Evolutionary conservation across 2,888 invertebrate species (phyloP).

Genomic region (Pterostichus madidus): DNA sequence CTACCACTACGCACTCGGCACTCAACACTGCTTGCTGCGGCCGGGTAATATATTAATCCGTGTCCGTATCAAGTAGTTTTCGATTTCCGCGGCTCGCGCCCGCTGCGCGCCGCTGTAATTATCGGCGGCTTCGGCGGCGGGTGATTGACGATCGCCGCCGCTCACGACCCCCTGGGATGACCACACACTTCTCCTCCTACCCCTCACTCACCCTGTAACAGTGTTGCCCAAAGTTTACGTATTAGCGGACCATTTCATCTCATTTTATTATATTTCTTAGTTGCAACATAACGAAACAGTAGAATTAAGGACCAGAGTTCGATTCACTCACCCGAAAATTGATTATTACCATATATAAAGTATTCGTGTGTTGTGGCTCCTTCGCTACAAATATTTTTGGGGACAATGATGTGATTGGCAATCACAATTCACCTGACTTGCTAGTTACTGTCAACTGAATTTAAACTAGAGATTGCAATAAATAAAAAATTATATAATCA

Average conservation of each 20-base stretch:
- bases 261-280: background rate
- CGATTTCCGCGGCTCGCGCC: slow-evolving; percentile 72
- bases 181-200: slow-evolving; percentile 5
- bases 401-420: too few relatives aligned
- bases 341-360: too few relatives aligned
- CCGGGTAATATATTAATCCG: slow-evolving; percentile 59
- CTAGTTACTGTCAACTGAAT: too few relatives aligned
- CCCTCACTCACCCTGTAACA: background rate
- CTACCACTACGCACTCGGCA: background rate
- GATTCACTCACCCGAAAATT: too few relatives aligned
- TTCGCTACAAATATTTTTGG: too few relatives aligned
- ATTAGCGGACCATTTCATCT: slow-evolving; percentile 50
- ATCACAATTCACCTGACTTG: too few relatives aligned
- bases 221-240: background rate
- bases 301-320: too few relatives aligned
- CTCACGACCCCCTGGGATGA: slow-evolving; percentile 26
- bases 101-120: slow-evolving; percentile 71
- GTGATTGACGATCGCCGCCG: slow-evolving; percentile 74
- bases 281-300: too few relatives aligned
- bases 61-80: slow-evolving; percentile 72
- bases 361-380: too few relatives aligned
- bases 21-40: background rate
- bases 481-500: too few relatives aligned
- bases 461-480: too few relatives aligned
- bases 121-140: slow-evolving; percentile 70